These are phyloP conservation scores for Gymnogyps californianus DNA, from an alignment of 2,113 vertebrate genomes.

Conservation along the genomic window DNA sequence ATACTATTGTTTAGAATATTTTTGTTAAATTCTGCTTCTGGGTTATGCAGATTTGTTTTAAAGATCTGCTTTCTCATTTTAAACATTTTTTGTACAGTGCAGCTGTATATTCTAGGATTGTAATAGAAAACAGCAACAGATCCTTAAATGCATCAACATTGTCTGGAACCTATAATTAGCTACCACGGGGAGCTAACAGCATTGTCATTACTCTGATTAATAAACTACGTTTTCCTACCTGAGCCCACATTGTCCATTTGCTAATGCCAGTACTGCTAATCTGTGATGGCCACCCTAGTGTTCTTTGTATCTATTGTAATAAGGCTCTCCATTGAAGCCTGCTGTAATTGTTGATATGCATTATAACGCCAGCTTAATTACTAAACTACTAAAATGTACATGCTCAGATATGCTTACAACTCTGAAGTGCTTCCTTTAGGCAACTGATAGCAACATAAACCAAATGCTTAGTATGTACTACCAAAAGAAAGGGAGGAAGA, in stretches of 20 bases:
- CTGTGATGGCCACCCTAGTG: background rate
- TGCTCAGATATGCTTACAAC: background rate
- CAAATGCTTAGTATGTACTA: background rate
- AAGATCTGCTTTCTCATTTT: background rate
- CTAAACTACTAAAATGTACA: background rate
- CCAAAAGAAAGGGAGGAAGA: background rate
- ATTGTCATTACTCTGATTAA: constrained; percentile 17
- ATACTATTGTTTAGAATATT: background rate
- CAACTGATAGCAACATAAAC: background rate
- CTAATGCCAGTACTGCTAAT: background rate
- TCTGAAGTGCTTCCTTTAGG: background rate
- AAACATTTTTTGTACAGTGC: background rate
- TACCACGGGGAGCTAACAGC: background rate
- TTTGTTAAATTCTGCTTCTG: background rate
- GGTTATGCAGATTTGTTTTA: background rate
- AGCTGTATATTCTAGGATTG: background rate
- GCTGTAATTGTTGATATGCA: background rate
- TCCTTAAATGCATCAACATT: background rate
- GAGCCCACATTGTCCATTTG: background rate
- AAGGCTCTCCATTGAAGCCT: background rate
- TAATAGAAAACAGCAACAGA: background rate
- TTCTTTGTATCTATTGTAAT: background rate
- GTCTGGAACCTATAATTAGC: constrained; percentile 1
- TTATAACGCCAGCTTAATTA: background rate
- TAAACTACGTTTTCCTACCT: background rate